A percentile compares a stretch with the other conserved stretches of the same genome.
Conservation (phyloP, 2,113 vertebrate genomes). For the Myotis yumanensis region DNA sequence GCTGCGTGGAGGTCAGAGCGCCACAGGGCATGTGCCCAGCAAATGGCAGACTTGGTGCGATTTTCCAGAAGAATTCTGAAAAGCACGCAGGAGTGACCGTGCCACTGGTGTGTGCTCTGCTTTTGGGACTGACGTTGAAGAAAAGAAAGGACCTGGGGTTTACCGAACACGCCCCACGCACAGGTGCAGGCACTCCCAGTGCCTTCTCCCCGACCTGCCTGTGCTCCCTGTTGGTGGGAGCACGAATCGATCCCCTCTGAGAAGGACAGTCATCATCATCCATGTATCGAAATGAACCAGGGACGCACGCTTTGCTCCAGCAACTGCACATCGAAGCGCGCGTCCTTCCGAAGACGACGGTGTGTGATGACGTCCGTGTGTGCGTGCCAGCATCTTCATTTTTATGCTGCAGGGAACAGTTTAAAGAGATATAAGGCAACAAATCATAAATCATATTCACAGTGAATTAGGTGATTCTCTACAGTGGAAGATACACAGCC, state of each 20-base stretch:
- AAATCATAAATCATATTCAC: neutral
- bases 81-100: neutral
- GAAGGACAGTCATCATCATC: neutral
- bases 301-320: fast-evolving
- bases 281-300: fast-evolving
- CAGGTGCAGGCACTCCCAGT: too few species aligned
- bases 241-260: fast-evolving
- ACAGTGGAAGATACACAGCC: fast-evolving
- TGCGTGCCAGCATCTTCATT: neutral
- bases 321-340: fast-evolving
- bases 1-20: neutral
- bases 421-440: neutral
- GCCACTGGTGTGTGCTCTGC: neutral
- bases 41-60: neutral
- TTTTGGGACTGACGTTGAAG: neutral
- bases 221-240: fast-evolving
- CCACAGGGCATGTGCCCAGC: neutral
- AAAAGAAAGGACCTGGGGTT: neutral
- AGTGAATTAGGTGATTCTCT: fast-evolving
- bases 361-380: fast-evolving
- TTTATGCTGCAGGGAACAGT: neutral
- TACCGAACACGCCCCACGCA: neutral
- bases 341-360: neutral
- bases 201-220: fast-evolving
- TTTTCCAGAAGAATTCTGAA: neutral